Percentiles rank a stretch among this genome's conserved stretches.
These are phyloP conservation scores for Clitarchus hookeri DNA, from an alignment of 2,888 invertebrate species.

Conservation along the genomic window DNA sequence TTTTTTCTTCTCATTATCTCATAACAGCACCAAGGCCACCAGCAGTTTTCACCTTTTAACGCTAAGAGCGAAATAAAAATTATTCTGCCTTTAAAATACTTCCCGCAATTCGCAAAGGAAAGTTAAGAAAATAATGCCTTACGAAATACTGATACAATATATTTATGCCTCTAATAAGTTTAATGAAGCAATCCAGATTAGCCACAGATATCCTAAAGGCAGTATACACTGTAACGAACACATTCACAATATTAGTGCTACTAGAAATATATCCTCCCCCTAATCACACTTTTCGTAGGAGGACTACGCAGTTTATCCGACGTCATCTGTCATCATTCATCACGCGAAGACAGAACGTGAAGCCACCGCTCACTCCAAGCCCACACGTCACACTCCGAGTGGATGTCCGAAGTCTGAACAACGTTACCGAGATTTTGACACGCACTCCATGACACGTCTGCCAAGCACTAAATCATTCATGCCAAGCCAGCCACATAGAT, in stretches of 20 bases:
- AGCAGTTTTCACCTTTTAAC: no score
- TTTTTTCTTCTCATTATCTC: no score
- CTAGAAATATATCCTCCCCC: not conserved
- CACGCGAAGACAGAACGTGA: not conserved
- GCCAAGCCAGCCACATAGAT: no score
- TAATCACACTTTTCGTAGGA: not conserved
- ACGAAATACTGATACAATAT: no score
- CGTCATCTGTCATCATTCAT: not conserved
- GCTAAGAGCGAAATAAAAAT: no score
- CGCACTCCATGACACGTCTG: not conserved
- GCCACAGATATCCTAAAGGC: not conserved
- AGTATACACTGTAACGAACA: not conserved
- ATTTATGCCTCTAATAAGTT: no score
- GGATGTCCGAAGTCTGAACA: not conserved
- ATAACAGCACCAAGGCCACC: no score
- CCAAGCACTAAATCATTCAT: not conserved
- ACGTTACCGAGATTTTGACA: not conserved
- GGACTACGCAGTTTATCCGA: not conserved
- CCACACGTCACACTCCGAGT: not conserved
- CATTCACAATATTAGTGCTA: not conserved
- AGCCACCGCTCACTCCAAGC: not conserved
- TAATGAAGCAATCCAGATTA: no score
- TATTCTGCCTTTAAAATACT: no score
- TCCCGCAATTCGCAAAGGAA: no score
- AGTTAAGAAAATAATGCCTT: no score